Conservation (phyloP, 2,797 vertebrate genomes). For the Xenentodon cancila region DNA sequence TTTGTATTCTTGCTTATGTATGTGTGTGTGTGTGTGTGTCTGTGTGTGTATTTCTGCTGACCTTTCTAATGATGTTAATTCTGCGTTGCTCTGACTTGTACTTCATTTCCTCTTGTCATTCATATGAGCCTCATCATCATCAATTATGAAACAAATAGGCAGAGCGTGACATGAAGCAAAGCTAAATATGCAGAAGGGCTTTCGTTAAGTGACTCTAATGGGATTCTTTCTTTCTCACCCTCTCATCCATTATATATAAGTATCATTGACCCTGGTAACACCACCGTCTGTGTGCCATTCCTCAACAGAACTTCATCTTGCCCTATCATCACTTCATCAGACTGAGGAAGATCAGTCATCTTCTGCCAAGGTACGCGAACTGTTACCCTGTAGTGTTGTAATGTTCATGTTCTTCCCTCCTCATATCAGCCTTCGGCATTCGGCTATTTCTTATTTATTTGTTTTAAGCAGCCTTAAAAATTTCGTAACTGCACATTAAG, state of each 20-base stretch:
- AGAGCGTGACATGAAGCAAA: not conserved
- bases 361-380: conserved; percentile 67
- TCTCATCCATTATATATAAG: conserved; percentile 38
- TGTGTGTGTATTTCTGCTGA: conserved; percentile 24
- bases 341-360: conserved; percentile 69
- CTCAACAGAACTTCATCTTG: conserved; percentile 74
- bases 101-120: conserved; percentile 52
- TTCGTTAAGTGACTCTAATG: conserved; percentile 11
- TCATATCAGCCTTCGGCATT: too few relatives aligned
- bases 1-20: conserved; percentile 14
- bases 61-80: conserved; percentile 53
- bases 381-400: too few relatives aligned
- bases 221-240: conserved; percentile 18
- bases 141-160: conserved; percentile 43
- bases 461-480: too few relatives aligned
- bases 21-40: conserved; percentile 23
- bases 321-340: conserved; percentile 70
- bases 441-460: too few relatives aligned
- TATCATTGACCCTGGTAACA: conserved; percentile 43
- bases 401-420: too few relatives aligned
- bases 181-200: conserved; percentile 19
- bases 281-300: conserved; percentile 36
- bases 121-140: conserved; percentile 29
- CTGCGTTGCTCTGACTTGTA: conserved; percentile 9
- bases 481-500: not conserved